Evolutionary conservation across 2,797 vertebrate genomes (phyloP).

Genomic region (Acanthurus leucopareius): DNA sequence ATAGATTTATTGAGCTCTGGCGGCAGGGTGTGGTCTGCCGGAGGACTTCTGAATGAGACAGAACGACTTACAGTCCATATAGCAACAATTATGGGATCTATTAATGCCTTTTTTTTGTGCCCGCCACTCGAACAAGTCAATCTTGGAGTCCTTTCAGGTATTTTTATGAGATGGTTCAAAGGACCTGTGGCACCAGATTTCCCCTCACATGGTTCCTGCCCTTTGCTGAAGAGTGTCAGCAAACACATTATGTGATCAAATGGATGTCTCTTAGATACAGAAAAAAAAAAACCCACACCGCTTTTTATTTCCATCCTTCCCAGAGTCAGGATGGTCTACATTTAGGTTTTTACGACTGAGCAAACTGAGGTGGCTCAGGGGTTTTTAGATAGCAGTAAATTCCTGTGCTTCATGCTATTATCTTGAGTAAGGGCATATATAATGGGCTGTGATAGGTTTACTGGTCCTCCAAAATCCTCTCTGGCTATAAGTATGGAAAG

Average conservation of each 20-base stretch:
- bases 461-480: slow-evolving; percentile 63
- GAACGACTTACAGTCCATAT: slow-evolving; percentile 47
- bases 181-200: slow-evolving; percentile 43
- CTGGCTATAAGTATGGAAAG: slow-evolving; percentile 69
- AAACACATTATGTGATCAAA: slow-evolving; percentile 60
- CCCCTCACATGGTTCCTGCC: slow-evolving; percentile 57
- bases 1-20: slow-evolving; percentile 76
- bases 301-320: slow-evolving; percentile 44
- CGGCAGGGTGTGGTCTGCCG: slow-evolving; percentile 49
- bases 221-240: slow-evolving; percentile 63
- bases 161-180: slow-evolving; percentile 78
- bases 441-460: slow-evolving; percentile 74
- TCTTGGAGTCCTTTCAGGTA: slow-evolving; percentile 69
- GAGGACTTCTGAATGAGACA: slow-evolving; percentile 56
- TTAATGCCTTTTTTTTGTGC: slow-evolving; percentile 62
- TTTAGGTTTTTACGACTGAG: slow-evolving; percentile 64
- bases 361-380: slow-evolving; percentile 67
- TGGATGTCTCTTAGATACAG: slow-evolving; percentile 32
- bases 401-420: slow-evolving; percentile 63
- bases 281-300: slow-evolving; percentile 22
- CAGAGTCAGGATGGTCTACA: slow-evolving; percentile 57
- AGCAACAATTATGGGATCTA: slow-evolving; percentile 69
- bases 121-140: slow-evolving; percentile 51
- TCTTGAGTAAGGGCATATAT: slow-evolving; percentile 69
- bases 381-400: slow-evolving; percentile 79